phyloP scores from a whole-genome alignment of 2,888 invertebrate genomes.

The Pandemis heparana region DNA sequence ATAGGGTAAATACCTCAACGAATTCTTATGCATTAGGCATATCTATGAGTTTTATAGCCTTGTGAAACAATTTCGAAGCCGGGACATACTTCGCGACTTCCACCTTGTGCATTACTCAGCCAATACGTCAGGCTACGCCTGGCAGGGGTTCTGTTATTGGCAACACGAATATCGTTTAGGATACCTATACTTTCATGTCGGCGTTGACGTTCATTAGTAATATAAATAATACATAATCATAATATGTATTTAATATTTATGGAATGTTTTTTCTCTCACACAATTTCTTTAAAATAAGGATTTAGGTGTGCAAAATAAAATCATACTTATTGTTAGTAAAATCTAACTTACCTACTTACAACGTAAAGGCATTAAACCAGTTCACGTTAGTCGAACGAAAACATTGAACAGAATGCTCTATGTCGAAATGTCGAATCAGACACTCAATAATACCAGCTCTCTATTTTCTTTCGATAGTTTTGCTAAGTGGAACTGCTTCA shows the following conservation, averaged over 20 bases:
- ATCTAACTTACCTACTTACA: background rate
- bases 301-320: no score
- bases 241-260: no score
- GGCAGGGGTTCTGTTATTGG: slow-evolving; percentile 59
- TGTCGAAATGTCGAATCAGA: slow-evolving; percentile 21
- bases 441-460: slow-evolving; percentile 13
- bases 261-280: no score
- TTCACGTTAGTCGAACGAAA: slow-evolving; percentile 20
- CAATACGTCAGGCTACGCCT: slow-evolving; percentile 59
- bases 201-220: background rate
- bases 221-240: background rate
- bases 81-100: slow-evolving; percentile 43
- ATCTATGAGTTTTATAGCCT: background rate
- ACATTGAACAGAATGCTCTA: slow-evolving; percentile 14
- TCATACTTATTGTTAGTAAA: background rate
- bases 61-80: background rate
- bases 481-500: slow-evolving; percentile 17
- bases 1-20: no score
- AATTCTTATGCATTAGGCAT: background rate
- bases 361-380: slow-evolving; percentile 5
- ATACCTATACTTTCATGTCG: slow-evolving; percentile 11
- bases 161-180: slow-evolving; percentile 54
- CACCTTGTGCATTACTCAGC: slow-evolving; percentile 61
- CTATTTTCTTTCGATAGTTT: slow-evolving; percentile 35
- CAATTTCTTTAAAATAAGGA: no score